Evolutionary conservation across 2,888 invertebrate species (phyloP), one percentile per base, ranked within the genome.

Genomic region (Salticus scenicus): DNA sequence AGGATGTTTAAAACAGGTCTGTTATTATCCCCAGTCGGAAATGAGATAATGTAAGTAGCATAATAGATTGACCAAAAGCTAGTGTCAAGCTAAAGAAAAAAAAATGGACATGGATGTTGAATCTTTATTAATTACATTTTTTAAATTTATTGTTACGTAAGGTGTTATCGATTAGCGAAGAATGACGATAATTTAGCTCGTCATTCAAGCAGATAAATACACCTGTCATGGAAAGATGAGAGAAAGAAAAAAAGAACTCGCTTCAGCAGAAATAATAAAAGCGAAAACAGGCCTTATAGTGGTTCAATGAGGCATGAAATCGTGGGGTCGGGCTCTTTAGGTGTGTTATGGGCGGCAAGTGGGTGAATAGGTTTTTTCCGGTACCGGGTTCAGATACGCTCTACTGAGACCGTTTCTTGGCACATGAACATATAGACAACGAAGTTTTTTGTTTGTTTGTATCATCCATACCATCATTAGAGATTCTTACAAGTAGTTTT

Each of bases 281-380:
- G 47, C n/a, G 17, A 47, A 47, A 47, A 17, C 2, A 47, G 17
- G 47, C 8, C 14, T 7, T n/a, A 47, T 5, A 37, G 66, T 31
- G 28, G 1, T 66, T 66, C 66, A 31, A 66, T 66, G 66, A 31
- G 66, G 66, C 66, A 30, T 66, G 83, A 83, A 71, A 83, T 76
- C 83, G 83, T 76, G 83, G 72, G 81, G 76, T 69, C 76, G 83
- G 83, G 64, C 30, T 24, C 63, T 28, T 51, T 24, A 14, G n/a
- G 20, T 24, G 57, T 30, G 67, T 30, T 33, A 63, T 28, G 30
- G 51, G 42, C 42, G 51, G 72, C 74, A 81, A 74, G 69, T 81
- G 70, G 81, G 81, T 81, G 81, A 81, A 73, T 81, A 67, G 81
- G 81, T 75, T 81, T 72, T 37, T 81, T 81, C 81, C 81, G 81